These are phyloP conservation scores for Parnassius orleans DNA, from an alignment of 2,888 invertebrate genomes.

Conservation along the genomic window DNA sequence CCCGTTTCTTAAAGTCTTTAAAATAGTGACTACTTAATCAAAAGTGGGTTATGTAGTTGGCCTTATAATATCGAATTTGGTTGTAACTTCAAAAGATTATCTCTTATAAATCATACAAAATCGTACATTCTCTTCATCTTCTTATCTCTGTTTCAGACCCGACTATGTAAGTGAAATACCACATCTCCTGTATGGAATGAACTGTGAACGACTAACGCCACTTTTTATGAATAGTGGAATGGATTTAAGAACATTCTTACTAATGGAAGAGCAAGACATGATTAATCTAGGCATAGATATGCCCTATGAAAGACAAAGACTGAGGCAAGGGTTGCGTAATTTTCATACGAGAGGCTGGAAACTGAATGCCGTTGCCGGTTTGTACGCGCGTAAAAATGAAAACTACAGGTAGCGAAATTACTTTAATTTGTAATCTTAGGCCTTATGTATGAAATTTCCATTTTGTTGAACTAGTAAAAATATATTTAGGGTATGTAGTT, in stretches of 20 bases:
- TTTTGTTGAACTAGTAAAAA: no score
- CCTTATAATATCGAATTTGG: neutral
- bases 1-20: no score
- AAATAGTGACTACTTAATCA: no score
- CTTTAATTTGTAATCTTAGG: no score
- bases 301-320: slow-evolving; percentile 81
- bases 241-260: slow-evolving; percentile 78
- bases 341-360: slow-evolving; percentile 83
- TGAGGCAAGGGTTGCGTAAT: slow-evolving; percentile 74
- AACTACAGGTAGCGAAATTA: slow-evolving; percentile 52
- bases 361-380: slow-evolving; percentile 63
- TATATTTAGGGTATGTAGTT: no score
- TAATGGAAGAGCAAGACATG: slow-evolving; percentile 80
- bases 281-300: slow-evolving; percentile 79
- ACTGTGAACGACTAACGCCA: slow-evolving; percentile 73
- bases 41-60: no score
- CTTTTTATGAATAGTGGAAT: slow-evolving; percentile 72
- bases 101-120: no score
- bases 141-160: slow-evolving; percentile 53
- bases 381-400: slow-evolving; percentile 61
- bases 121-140: no score
- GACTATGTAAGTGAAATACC: slow-evolving; percentile 76
- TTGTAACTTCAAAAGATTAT: slow-evolving; percentile 1
- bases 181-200: slow-evolving; percentile 81
- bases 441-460: no score